Conservation (phyloP, 2,888 invertebrate species). For the Amphipyra tragopoginis region DNA sequence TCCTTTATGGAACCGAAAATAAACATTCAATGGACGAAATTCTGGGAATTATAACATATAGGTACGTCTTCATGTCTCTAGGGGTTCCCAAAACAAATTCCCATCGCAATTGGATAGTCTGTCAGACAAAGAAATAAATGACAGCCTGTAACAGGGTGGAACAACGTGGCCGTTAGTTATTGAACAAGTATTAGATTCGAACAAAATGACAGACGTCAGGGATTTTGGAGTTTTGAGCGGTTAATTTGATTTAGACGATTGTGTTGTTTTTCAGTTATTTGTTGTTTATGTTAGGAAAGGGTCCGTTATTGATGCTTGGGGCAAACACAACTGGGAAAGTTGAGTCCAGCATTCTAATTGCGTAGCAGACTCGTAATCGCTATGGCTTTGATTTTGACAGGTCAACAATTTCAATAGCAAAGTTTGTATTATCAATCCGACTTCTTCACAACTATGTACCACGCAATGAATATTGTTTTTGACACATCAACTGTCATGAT, state of each 20-base stretch:
- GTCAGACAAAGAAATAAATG: constrained; percentile 35
- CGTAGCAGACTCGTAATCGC: too few species aligned
- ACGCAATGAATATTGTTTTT: too few species aligned
- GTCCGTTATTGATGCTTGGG: constrained; percentile 5
- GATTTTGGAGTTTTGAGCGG: constrained; percentile 5
- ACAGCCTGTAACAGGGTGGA: neutral
- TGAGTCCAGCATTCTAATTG: too few species aligned
- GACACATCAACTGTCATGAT: too few species aligned
- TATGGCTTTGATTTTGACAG: too few species aligned
- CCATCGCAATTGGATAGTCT: constrained; percentile 41
- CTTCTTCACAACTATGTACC: too few species aligned
- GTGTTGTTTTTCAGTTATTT: constrained; percentile 31
- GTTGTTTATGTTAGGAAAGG: constrained; percentile 10
- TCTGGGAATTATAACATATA: neutral
- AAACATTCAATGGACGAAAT: constrained; percentile 15
- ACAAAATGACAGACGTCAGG: constrained; percentile 13
- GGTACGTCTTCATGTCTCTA: constrained; percentile 14
- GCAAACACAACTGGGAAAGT: constrained; percentile 8
- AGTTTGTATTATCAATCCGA: too few species aligned
- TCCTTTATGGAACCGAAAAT: constrained; percentile 9
- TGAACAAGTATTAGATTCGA: constrained; percentile 4
- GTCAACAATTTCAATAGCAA: too few species aligned
- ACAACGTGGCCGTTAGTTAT: neutral
- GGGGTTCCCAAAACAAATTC: constrained; percentile 42
- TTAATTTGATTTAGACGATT: constrained; percentile 21